Evolutionary conservation across 2,888 invertebrate genomes (phyloP), one percentile per base, ranked within the genome.

Genomic region (Agrilus biguttatus): DNA sequence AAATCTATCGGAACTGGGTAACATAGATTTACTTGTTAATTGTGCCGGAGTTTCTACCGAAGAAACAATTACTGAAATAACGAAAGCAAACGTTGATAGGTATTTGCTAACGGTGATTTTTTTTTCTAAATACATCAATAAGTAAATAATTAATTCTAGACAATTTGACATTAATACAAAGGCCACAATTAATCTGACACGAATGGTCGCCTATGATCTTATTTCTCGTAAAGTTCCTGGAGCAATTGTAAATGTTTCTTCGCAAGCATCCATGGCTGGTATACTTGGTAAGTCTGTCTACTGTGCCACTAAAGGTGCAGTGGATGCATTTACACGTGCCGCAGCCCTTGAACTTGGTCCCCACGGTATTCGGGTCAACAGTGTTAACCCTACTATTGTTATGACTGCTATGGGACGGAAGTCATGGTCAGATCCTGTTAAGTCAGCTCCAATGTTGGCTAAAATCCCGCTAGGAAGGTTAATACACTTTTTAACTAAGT

Each of bases 321-420:
- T 96, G 0, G 93, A 97, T 57, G 78, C 83, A 34, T 67, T 92
- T 46, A 85, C 89, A 0, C 75, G 80, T 52, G 78, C 80, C 0
- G 79, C 92, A 76, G 91, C 95, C 0, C 58, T 87, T 37, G 95
- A 96, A 66, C 70, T 93, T 21, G 95, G 91, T 0, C 76, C 77
- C 0, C 71, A 81, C 47, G 77, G 79, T 33, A 92, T 96, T n/a
- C n/a, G n/a, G n/a, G 83, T 87, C 0, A 96, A 96, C 62, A 74
- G 80, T n/a, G 83, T 96, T 0, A 92, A 93, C 65, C 96, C 96
- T 1, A 96, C 95, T 0, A 92, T 91, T 0, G 83, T 91, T n/a
- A 69, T 91, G 72, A 96, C 96, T 0, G 85, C 82, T 41, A 82
- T 96, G 85, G 92, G 92, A 0, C 74, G 72, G 47, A 63, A 74